These are phyloP conservation scores for Anguilla rostrata DNA, from an alignment of 2,113 vertebrate species.

Conservation along the genomic window DNA sequence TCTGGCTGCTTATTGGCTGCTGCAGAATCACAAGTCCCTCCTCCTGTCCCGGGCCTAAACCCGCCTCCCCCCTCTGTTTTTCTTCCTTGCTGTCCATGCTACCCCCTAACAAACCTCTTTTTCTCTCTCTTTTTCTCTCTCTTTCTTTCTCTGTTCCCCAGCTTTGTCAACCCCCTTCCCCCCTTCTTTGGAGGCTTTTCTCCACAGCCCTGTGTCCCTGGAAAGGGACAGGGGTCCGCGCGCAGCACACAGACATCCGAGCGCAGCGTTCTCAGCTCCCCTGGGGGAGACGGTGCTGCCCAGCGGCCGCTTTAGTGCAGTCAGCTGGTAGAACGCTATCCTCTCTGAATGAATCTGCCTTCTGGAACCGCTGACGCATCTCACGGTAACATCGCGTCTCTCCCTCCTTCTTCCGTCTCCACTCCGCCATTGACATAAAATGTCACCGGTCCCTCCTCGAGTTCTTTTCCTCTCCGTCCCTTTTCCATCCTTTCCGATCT, in stretches of 20 bases:
- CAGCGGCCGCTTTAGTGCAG: background rate
- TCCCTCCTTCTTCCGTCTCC: conserved; percentile 7
- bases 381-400: background rate
- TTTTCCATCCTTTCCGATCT: no score
- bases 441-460: no score
- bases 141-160: background rate
- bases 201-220: background rate
- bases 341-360: background rate
- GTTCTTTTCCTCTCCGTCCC: background rate
- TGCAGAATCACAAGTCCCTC: conserved; percentile 41
- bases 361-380: background rate
- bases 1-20: conserved; percentile 58
- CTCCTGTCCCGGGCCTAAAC: conserved; percentile 56
- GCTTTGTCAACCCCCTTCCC: background rate
- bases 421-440: background rate
- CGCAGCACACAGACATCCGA: background rate
- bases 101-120: conserved; percentile 32
- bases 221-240: background rate
- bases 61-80: conserved; percentile 50
- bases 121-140: conserved; percentile 24
- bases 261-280: background rate
- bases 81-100: conserved; percentile 49
- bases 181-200: background rate
- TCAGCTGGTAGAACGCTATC: background rate
- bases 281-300: background rate